Conservation (phyloP, 2,797 vertebrate genomes). For the Liasis olivaceus region DNA sequence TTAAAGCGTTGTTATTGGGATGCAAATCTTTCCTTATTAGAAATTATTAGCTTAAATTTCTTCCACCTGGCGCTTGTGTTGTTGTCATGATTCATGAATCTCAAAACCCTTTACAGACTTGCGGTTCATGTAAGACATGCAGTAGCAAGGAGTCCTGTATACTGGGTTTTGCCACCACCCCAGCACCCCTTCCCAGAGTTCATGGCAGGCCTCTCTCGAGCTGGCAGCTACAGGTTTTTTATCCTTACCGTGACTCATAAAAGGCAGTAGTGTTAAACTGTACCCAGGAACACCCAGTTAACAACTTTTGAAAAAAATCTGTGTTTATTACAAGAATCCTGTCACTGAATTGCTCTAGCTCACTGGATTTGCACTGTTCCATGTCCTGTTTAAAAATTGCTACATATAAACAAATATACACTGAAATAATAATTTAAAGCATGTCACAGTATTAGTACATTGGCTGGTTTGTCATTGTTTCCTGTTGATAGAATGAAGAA, state of each 20-base stretch:
- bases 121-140: conserved; percentile 60
- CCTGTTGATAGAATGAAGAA: neutral
- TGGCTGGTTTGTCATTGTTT: neutral
- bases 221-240: neutral
- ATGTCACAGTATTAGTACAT: neutral
- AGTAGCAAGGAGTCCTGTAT: conserved; percentile 31
- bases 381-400: neutral
- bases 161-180: neutral
- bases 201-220: neutral
- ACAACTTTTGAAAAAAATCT: conserved; percentile 2
- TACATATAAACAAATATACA: neutral
- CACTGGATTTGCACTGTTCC: neutral
- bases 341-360: neutral
- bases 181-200: neutral
- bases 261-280: neutral
- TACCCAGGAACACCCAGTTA: conserved; percentile 8
- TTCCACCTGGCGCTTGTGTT: conserved; percentile 56
- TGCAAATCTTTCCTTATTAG: conserved; percentile 65
- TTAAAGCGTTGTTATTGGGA: conserved; percentile 65
- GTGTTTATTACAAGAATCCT: conserved; percentile 5
- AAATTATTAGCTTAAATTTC: conserved; percentile 57
- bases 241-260: conserved; percentile 19
- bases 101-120: conserved; percentile 46
- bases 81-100: conserved; percentile 48
- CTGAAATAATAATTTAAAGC: neutral